Evolutionary conservation across 2,113 vertebrate species (phyloP), one percentile per base, ranked within the genome.

Genomic region (Fulmarus glacialis): DNA sequence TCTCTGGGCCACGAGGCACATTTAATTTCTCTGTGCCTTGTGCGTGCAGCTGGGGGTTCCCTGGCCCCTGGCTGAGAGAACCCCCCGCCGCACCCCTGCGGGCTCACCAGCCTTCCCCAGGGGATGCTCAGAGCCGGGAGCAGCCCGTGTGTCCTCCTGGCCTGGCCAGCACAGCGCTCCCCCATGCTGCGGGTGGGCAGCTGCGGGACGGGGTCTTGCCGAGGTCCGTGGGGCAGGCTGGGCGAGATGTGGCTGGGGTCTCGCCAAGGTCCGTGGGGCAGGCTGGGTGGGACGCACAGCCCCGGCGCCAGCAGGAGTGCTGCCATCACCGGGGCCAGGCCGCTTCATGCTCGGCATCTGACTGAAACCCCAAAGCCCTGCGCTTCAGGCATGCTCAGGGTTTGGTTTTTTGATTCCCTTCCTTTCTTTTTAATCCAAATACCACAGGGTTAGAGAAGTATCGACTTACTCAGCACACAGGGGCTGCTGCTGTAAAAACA

Each of bases 21-120:
- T 48, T 59, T 59, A 70, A 22, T 59, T 21, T 23, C 23, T 50
- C 36, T 43, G 24, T 62, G 36, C 30, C 30, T 50, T 45, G 30
- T 15, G 7, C 2, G 0, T 8, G 5, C 45, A 45, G 12, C 23
- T 17, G 15, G 0, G 3, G 4, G 24, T 42, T 71, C 19, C 15
- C 38, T 2, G 1, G 72, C 30, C 38, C 24, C 24, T 60, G 30
- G 55, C 67, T 43, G 12, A 62, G 32, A 36, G 36, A 62, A 42
- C 12, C 5, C 42, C 36, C 45, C 4, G 2, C 24, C 2, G 1
- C 21, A 55, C 12, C 14, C 26, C 17, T 73, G 48, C 45, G 34
- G 34, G 21, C 34, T 85, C 34, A 17, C 21, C 40, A 64, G 40
- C 21, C 27, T 85, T 73, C 16, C 17, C 32, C 7, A 30, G 23